Evolutionary conservation across 2,888 invertebrate species (phyloP).

Genomic region (Diaperis boleti): DNA sequence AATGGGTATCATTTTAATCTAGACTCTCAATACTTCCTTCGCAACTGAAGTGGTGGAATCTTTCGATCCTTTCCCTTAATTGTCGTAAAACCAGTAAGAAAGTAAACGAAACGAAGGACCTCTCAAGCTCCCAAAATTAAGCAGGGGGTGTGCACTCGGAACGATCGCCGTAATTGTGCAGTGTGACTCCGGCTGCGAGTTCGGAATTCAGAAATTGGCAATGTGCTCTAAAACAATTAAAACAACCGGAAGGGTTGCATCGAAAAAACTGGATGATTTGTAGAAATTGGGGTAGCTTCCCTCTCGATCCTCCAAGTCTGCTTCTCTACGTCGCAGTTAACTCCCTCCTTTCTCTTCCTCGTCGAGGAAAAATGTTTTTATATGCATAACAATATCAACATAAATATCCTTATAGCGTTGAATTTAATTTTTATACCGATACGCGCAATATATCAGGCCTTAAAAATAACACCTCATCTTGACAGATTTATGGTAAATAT

Average conservation of each 20-base stretch:
- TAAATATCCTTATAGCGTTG: constrained; percentile 43
- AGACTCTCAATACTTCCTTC: too few relatives aligned
- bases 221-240: constrained; percentile 64
- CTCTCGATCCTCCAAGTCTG: constrained; percentile 42
- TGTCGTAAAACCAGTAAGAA: too few relatives aligned
- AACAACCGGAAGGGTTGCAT: constrained; percentile 61
- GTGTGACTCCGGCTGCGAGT: constrained; percentile 41
- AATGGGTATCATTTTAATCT: too few relatives aligned
- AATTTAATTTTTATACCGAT: constrained; percentile 50
- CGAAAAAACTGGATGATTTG: constrained; percentile 63
- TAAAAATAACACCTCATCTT: constrained; percentile 48
- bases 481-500: constrained; percentile 50
- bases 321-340: not conserved
- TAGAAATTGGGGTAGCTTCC: constrained; percentile 60
- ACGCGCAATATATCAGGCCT: constrained; percentile 48
- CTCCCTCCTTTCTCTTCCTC: not conserved
- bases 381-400: constrained; percentile 36
- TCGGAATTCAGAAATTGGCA: constrained; percentile 61
- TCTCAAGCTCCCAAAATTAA: too few relatives aligned
- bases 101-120: too few relatives aligned
- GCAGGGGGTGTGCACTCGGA: too few relatives aligned
- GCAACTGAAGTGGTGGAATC: too few relatives aligned
- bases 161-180: not conserved
- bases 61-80: too few relatives aligned
- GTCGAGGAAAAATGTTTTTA: constrained; percentile 5